Base-by-base conservation (phyloP, 2,797 vertebrate genomes). In the Halcyon leucocephala region DNA sequence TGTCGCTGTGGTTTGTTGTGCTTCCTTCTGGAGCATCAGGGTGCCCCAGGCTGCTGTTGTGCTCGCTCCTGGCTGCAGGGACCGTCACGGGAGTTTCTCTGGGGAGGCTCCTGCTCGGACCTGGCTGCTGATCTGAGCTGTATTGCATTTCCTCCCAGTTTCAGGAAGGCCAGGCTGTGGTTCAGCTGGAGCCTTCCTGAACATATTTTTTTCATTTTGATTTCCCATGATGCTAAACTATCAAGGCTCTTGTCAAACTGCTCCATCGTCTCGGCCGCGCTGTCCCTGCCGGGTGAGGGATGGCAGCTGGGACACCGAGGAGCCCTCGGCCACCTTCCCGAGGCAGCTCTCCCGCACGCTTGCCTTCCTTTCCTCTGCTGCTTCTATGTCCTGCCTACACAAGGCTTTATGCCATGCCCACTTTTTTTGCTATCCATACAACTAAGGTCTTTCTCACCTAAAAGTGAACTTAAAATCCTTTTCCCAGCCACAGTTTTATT, bases 121-220 rank as follows among this genome's bases (percentile, higher is more conserved):
- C 46, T 8, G 73, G 3, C n/a, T 24, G 6, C 14, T 54, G 29
- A 54, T 29, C 29, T 54, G 58, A 0, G 41, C 49, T 21, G 1
- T 1, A 1, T 18, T 28, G 6, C 41, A 3, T 2, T n/a, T 12
- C 71, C 58, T 39, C 8, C 12, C 44, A 3, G 6, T 16, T 37
- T 52, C 25, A 2, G 20, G 31, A 65, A 18, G 41, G 58, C 39
- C 19, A 4, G 55, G 71, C 57, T n/a, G 55, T 12, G 37, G 12
- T 73, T 60, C 55, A 39, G 57, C 44, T 17, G 66, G 41, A 74
- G 13, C 61, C 46, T 57, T 37, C 67, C 79, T 31, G 67, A 19
- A 1, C 14, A 0, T 8, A 25, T 28, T 48, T 49, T 37, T n/a
- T 8, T 3, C 10, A 1, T 52, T 55, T 12, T 28, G 46, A 18